Evolutionary conservation across 2,797 vertebrate genomes (phyloP).

Genomic region (Hypotaenidia okinawae): DNA sequence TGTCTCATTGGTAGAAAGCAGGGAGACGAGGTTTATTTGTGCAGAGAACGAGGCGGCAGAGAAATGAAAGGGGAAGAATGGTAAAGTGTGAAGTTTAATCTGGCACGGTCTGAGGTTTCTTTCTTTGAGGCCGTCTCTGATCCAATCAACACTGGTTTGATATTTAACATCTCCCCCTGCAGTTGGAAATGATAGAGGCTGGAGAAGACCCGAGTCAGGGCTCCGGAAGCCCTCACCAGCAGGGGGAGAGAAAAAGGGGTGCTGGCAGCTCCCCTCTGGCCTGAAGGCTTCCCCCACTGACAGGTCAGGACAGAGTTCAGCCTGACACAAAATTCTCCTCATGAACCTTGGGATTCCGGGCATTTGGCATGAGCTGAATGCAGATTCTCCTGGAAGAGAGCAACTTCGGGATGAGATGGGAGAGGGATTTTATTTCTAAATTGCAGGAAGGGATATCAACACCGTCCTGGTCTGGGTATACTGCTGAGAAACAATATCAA

Average conservation of each 20-base stretch:
- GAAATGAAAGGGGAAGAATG: conserved; percentile 61
- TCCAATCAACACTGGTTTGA: conserved; percentile 67
- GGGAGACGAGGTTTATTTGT: conserved; percentile 69
- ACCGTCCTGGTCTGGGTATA: background rate
- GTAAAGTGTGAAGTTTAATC: conserved; percentile 72
- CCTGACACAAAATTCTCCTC: conserved; percentile 10
- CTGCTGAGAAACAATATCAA: background rate
- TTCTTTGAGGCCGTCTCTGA: conserved; percentile 41
- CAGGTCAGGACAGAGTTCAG: background rate
- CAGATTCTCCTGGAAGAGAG: conserved; percentile 50
- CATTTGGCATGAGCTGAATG: conserved; percentile 37
- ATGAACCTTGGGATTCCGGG: background rate
- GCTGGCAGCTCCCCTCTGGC: background rate
- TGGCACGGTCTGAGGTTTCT: conserved; percentile 49
- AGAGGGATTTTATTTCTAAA: conserved; percentile 37
- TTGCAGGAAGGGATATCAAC: background rate
- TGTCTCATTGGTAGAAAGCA: conserved; percentile 51
- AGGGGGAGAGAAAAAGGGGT: background rate
- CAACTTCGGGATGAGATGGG: conserved; percentile 25
- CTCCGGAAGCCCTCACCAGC: background rate
- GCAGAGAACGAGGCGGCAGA: conserved; percentile 55
- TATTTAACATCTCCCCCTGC: conserved; percentile 71
- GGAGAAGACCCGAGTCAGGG: background rate
- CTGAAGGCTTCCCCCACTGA: background rate
- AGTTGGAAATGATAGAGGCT: conserved; percentile 50